Conservation (phyloP, 2,797 vertebrate genomes). For the Heliangelus exortis region DNA sequence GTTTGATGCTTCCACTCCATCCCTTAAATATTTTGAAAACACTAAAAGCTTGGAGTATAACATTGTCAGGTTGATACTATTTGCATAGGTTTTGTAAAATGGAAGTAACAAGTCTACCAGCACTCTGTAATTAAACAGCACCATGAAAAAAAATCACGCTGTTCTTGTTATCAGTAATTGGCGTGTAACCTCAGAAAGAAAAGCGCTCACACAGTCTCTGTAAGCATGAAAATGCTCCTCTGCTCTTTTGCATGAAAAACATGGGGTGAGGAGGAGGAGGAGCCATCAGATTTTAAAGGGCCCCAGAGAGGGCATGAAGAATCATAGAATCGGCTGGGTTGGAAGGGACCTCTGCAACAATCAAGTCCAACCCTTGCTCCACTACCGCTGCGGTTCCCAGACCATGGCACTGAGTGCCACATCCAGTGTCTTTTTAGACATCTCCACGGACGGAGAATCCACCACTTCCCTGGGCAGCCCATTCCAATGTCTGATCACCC, state of each 20-base stretch:
- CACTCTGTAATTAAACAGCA: not conserved
- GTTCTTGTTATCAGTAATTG: not conserved
- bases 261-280: too few relatives aligned
- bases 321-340: too few relatives aligned
- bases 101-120: not conserved
- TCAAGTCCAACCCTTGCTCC: too few relatives aligned
- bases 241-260: not conserved
- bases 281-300: too few relatives aligned
- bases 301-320: too few relatives aligned
- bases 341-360: too few relatives aligned
- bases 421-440: too few relatives aligned
- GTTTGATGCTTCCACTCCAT: not conserved
- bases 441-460: too few relatives aligned
- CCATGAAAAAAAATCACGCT: not conserved
- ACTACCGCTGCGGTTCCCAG: too few relatives aligned
- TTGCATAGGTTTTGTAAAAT: slow-evolving; percentile 49
- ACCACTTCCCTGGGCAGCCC: too few relatives aligned
- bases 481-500: too few relatives aligned
- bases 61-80: slow-evolving; percentile 3
- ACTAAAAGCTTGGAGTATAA: not conserved
- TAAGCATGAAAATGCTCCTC: not conserved
- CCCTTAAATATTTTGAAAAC: slow-evolving; percentile 47
- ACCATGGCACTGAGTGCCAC: too few relatives aligned
- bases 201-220: not conserved
- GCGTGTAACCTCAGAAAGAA: not conserved